Percentiles rank a stretch among this genome's conserved stretches.
Evolutionary conservation across 2,888 invertebrate genomes (phyloP).

Genomic region (Yponomeuta malinellus): DNA sequence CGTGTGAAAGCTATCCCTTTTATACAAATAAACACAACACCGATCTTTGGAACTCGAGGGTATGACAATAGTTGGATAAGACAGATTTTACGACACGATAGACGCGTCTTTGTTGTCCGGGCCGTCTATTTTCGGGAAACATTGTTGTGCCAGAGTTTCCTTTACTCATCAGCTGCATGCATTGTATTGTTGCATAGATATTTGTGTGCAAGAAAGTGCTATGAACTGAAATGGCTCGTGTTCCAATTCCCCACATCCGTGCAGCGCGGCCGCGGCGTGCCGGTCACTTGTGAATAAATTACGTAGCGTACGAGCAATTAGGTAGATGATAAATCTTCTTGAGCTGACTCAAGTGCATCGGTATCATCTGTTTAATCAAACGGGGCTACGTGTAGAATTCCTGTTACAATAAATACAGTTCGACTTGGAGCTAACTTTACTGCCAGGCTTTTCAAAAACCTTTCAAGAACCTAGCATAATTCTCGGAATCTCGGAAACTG

Average conservation of each 20-base stretch:
- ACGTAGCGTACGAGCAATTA: background rate
- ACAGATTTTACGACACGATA: background rate
- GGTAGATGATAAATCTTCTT: background rate
- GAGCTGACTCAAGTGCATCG: background rate
- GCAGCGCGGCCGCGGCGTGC: background rate
- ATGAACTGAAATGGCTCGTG: constrained; percentile 9
- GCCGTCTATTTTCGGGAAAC: background rate
- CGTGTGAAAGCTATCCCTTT: constrained; percentile 1
- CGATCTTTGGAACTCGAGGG: background rate
- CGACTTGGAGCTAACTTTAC: too few species aligned
- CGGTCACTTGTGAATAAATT: constrained; percentile 5
- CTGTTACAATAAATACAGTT: background rate
- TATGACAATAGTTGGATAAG: background rate
- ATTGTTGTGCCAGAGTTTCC: background rate
- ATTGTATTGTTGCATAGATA: background rate
- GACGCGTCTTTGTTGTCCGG: background rate
- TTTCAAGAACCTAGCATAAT: too few species aligned
- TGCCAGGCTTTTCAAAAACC: too few species aligned
- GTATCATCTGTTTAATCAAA: background rate
- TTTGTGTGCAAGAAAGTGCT: constrained; percentile 1
- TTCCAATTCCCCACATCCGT: constrained; percentile 15
- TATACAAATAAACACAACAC: background rate
- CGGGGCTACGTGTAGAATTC: background rate
- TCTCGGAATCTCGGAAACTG: too few species aligned
- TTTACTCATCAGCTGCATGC: background rate